These are phyloP conservation scores for Esox niger DNA, from an alignment of 2,113 vertebrate genomes.

Conservation along the genomic window DNA sequence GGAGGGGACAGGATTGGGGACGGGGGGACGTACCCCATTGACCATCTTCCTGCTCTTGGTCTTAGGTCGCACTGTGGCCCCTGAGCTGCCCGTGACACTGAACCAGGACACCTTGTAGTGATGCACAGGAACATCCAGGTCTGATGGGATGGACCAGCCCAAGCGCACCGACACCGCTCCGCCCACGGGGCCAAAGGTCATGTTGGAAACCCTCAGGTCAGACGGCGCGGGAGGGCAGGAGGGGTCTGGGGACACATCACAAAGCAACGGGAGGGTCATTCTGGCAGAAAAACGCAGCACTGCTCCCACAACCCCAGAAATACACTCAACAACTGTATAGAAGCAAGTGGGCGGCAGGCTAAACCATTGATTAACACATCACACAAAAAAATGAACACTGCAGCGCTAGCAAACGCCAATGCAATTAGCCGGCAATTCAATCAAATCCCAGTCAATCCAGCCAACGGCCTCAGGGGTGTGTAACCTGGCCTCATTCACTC, in stretches of 20 bases:
- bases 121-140: slow-evolving; percentile 84
- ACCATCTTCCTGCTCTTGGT: slow-evolving; percentile 85
- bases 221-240: slow-evolving; percentile 78
- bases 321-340: no score
- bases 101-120: slow-evolving; percentile 92
- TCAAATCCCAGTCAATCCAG: slow-evolving; percentile 9
- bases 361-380: no score
- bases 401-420: no score
- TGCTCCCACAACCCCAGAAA: no score
- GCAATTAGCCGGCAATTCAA: slow-evolving; percentile 9
- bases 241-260: slow-evolving; percentile 73
- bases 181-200: slow-evolving; percentile 72
- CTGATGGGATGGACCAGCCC: slow-evolving; percentile 75
- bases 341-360: no score
- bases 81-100: slow-evolving; percentile 70
- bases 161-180: slow-evolving; percentile 70
- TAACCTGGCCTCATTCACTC: not conserved
- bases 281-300: no score
- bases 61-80: slow-evolving; percentile 68
- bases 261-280: not conserved
- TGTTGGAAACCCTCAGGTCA: slow-evolving; percentile 78
- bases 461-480: not conserved
- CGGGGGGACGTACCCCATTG: slow-evolving; percentile 75
- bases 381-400: no score
- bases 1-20: no score